Base-by-base conservation (phyloP, 2,797 vertebrate species). In the Macropodus opercularis region DNA sequence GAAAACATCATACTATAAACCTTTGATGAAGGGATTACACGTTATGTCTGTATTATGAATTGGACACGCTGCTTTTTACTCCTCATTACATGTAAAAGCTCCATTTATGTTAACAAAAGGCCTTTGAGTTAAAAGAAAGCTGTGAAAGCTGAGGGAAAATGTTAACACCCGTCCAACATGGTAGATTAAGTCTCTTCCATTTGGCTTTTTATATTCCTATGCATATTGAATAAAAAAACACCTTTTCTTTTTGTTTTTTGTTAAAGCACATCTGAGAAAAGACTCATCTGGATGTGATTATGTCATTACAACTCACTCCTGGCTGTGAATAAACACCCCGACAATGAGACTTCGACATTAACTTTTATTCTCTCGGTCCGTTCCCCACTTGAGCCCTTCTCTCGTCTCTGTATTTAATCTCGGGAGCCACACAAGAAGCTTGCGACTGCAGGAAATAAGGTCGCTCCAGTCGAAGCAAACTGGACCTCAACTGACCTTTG, bases 211-310 rank as follows among this genome's bases (percentile, higher is more conserved):
- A n/a, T n/a, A n/a, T n/a, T n/a, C n/a, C n/a, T n/a, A n/a, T n/a
- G n/a, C n/a, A n/a, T n/a, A n/a, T n/a, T n/a, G n/a, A n/a, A n/a
- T n/a, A n/a, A n/a, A n/a, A 10, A 13, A n/a, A n/a, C n/a, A n/a
- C n/a, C n/a, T n/a, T n/a, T n/a, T n/a, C n/a, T n/a, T n/a, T n/a
- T n/a, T n/a, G n/a, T n/a, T n/a, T 13, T 63, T 62, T 53, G 54
- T 22, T 24, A 54, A 50, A 63, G 26, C 13, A 53, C 15, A 27
- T 75, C 39, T 67, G 66, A 76, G 59, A 70, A 63, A 71, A 58
- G 8, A 63, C 63, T 90, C 90, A 91, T 91, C 88, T 92, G 90
- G 89, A 85, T 86, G 84, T 84, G 85, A 90, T 90, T 91, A 86
- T 81, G 72, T 84, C 80, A 75, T 86, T 91, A 88, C 59, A 63